Conservation (phyloP, 2,113 vertebrate genomes). For the Siphamia tubifer region DNA sequence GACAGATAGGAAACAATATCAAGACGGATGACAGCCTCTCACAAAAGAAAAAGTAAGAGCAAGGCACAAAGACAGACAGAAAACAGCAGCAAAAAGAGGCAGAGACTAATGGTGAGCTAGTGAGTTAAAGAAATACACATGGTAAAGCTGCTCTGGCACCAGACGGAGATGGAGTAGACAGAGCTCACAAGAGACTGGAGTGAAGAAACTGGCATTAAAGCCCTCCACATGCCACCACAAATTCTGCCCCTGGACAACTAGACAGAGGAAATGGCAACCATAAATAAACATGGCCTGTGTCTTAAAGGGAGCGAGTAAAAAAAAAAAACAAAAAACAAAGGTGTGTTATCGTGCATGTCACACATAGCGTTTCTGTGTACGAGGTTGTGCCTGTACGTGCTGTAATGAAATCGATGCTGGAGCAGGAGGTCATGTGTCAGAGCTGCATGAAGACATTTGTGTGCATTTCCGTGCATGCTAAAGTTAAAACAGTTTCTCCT, state of each 20-base stretch:
- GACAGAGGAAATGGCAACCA: constrained; percentile 37
- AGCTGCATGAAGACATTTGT: not conserved
- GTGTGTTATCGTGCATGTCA: not conserved
- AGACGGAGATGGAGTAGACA: constrained; percentile 28
- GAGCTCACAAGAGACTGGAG: constrained; percentile 22
- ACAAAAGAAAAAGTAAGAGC: constrained; percentile 8
- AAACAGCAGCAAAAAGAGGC: not conserved
- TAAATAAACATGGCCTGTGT: constrained; percentile 47
- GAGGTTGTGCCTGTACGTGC: not conserved
- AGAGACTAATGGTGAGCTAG: constrained; percentile 15
- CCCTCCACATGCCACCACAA: constrained; percentile 39
- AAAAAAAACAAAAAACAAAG: too few species aligned
- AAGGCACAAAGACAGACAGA: not conserved
- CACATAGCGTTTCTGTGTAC: not conserved
- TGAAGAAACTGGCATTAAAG: constrained; percentile 46
- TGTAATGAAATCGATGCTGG: not conserved
- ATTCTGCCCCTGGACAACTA: constrained; percentile 43
- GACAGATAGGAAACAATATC: not conserved
- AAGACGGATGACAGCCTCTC: constrained; percentile 18
- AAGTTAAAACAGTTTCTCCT: constrained; percentile 10
- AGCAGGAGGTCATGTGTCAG: not conserved
- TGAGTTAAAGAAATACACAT: constrained; percentile 19
- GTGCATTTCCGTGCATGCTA: not conserved
- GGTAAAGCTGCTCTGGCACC: constrained; percentile 29
- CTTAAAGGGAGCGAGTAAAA: constrained; percentile 5